Conservation (phyloP, 2,797 vertebrate species). For the Borostomias antarcticus region DNA sequence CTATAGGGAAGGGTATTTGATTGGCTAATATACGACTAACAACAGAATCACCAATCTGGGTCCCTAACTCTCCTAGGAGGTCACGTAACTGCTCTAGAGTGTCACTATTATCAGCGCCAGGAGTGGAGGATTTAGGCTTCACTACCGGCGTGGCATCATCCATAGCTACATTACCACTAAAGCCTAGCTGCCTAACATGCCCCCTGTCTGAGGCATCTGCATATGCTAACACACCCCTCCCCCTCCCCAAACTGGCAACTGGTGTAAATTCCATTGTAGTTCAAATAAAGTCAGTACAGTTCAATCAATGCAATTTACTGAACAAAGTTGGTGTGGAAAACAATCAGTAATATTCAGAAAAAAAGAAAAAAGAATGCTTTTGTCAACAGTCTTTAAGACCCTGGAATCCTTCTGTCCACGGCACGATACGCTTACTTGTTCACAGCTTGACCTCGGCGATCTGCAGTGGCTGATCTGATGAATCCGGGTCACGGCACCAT, state of each 20-base stretch:
- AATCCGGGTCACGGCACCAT: constrained; percentile 6
- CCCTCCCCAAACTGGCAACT: not conserved
- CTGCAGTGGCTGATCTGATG: not conserved
- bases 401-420: not conserved
- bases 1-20: not conserved
- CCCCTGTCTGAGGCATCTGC: not conserved
- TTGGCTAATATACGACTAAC: not conserved
- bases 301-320: too few species aligned
- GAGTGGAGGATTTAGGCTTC: not conserved
- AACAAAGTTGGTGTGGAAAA: too few species aligned
- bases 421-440: not conserved
- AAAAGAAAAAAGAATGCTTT: too few species aligned
- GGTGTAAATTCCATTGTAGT: too few species aligned
- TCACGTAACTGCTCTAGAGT: not conserved
- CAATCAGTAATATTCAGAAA: too few species aligned
- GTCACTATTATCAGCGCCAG: not conserved
- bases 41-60: not conserved
- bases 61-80: not conserved
- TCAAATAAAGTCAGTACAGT: too few species aligned
- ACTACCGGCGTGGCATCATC: not conserved
- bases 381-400: not conserved
- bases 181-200: not conserved
- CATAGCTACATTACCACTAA: not conserved
- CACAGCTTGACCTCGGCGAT: constrained; percentile 1
- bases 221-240: not conserved